Base-by-base conservation (phyloP, 2,888 invertebrate species). In the Eristalis pertinax region DNA sequence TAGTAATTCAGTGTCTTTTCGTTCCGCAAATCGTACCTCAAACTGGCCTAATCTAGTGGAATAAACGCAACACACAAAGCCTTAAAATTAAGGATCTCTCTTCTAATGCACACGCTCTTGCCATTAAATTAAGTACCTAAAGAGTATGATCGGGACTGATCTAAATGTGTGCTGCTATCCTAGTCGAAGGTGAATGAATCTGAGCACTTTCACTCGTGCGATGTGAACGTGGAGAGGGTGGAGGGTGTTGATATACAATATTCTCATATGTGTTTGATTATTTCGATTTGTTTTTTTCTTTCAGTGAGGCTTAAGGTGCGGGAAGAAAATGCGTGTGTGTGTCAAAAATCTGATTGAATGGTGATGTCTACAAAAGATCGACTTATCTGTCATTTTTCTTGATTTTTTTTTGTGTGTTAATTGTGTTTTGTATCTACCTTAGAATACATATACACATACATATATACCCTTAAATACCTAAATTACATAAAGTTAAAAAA, bases 401-500 rank as follows among this genome's bases (percentile, higher is more conserved):
- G 11, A 41, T 41, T 19, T 24, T 24, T 84, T 67, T 76, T 63
- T 68, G 22, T 68, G 72, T 62, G 60, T 85, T 62, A 22, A 3
- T 60, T 32, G 29, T 75, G n/a, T n/a, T n/a, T 70, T 32, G 19
- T 77, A 5, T 62, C 56, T 79, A 64, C 41, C 81, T 72, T 81
- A 81, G 56, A 68, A 72, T 81, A 76, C 62, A 84, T 67, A 62
- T 72, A 74, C 22, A 70, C 67, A 62, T 43, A 50, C 50, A n/a
- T 50, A 81, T 60, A 13, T 81, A 56, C 32, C 65, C 76, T 81
- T 74, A 84, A 73, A 84, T 69, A 84, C 68, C 78, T 72, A 76
- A 68, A 67, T 85, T 77, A 85, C 85, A 77, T 85, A 85, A 73
- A 85, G 69, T 81, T 85, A 85, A 69, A 74, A 85, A 82, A 85